Conservation (phyloP, 2,888 invertebrate genomes). For the Amorpha juglandis region DNA sequence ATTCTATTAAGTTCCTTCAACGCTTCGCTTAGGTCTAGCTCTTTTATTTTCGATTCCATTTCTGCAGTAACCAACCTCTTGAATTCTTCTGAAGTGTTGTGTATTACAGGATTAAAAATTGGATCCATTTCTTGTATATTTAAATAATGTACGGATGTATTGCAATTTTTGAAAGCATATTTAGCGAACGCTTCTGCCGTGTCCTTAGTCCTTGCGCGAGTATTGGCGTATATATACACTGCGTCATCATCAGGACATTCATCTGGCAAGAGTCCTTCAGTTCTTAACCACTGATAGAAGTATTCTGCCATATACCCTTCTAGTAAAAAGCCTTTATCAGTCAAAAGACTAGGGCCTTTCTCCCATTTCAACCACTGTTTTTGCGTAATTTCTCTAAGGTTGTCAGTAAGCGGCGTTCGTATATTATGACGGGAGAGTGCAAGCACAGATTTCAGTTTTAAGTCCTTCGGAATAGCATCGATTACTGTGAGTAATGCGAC, state of each 20-base stretch:
- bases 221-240: conserved; percentile 8
- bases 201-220: neutral
- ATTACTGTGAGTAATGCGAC: neutral
- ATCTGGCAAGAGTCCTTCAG: neutral
- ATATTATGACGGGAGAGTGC: conserved; percentile 1
- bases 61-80: neutral
- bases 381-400: neutral
- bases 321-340: neutral
- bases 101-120: neutral
- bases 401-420: neutral
- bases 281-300: neutral
- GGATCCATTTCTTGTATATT: conserved; percentile 7
- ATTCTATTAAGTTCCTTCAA: neutral
- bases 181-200: conserved; percentile 8
- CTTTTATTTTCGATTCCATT: neutral
- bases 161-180: conserved; percentile 13
- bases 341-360: neutral
- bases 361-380: conserved; percentile 9
- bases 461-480: neutral
- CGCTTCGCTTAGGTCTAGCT: neutral
- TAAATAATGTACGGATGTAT: neutral
- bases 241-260: neutral
- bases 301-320: conserved; percentile 5
- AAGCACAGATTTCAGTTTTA: neutral
- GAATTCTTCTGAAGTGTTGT: conserved; percentile 7